A percentile compares a stretch with the other conserved stretches of the same genome.
phyloP scores from a whole-genome alignment of 2,888 invertebrate species.

The Caenorhabditis sp. region DNA sequence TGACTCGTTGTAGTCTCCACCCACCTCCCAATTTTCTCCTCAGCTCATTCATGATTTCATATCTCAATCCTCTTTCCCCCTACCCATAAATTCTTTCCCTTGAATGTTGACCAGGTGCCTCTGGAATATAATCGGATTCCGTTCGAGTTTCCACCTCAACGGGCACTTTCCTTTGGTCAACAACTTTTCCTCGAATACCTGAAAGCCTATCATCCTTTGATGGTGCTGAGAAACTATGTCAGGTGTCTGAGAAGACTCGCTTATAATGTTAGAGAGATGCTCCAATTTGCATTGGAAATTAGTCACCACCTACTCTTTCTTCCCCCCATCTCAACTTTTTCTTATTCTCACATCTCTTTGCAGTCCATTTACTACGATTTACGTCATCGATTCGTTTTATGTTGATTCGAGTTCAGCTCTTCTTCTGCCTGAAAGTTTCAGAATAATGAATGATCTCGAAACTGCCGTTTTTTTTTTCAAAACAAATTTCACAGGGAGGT shows the following conservation, averaged over 20 bases:
- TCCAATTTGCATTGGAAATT: slow-evolving; percentile 59
- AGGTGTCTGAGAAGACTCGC: slow-evolving; percentile 25
- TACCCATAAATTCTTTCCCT: not conserved
- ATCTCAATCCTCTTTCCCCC: slow-evolving; percentile 1
- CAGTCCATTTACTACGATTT: slow-evolving; percentile 28
- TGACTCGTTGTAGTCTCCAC: slow-evolving; percentile 22
- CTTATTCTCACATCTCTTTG: slow-evolving; percentile 12
- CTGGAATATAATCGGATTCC: slow-evolving; percentile 45
- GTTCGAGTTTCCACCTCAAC: slow-evolving; percentile 49
- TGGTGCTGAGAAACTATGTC: slow-evolving; percentile 14
- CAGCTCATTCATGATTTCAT: slow-evolving; percentile 34
- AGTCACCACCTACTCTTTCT: slow-evolving; percentile 46
- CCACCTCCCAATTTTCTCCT: not conserved
- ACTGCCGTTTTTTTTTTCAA: too few relatives aligned
- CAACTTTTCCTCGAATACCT: not conserved
- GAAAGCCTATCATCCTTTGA: not conserved
- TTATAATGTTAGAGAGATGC: slow-evolving; percentile 42
- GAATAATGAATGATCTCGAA: too few relatives aligned
- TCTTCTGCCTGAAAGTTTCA: too few relatives aligned
- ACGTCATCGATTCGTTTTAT: slow-evolving; percentile 19
- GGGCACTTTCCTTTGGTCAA: slow-evolving; percentile 58
- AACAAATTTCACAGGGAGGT: too few relatives aligned
- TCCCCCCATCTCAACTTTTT: slow-evolving; percentile 18
- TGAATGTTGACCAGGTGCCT: slow-evolving; percentile 38
- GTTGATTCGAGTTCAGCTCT: not conserved